Evolutionary conservation across 2,797 vertebrate species (phyloP).

Genomic region (Hozukius guyotensis): DNA sequence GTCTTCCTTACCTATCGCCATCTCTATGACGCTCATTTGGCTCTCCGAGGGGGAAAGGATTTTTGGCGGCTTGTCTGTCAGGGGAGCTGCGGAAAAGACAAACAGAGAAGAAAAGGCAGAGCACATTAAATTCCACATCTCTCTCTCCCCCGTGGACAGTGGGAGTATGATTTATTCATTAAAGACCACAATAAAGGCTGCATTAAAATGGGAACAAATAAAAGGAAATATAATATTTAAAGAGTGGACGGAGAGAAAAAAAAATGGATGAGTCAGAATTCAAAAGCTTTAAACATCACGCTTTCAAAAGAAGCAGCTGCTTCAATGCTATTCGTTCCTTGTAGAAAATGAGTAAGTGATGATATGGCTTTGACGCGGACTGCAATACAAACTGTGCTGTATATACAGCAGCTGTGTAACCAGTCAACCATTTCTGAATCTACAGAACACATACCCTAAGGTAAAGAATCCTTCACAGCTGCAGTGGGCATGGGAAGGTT

Average conservation of each 20-base stretch:
- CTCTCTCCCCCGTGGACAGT: conserved; percentile 35
- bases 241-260: conserved; percentile 34
- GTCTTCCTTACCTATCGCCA: conserved; percentile 90
- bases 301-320: conserved; percentile 65
- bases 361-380: conserved; percentile 38
- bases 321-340: conserved; percentile 46
- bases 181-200: conserved; percentile 46
- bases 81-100: conserved; percentile 87
- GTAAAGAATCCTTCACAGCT: conserved; percentile 29
- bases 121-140: conserved; percentile 50
- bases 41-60: conserved; percentile 93
- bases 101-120: conserved; percentile 37
- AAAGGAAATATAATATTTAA: conserved; percentile 53
- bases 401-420: conserved; percentile 34
- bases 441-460: conserved; percentile 13
- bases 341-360: conserved; percentile 51
- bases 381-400: conserved; percentile 24
- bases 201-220: conserved; percentile 52
- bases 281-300: conserved; percentile 47
- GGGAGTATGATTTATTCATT: conserved; percentile 65
- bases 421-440: conserved; percentile 31
- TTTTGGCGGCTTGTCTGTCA: conserved; percentile 97
- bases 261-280: conserved; percentile 26
- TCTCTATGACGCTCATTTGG: conserved; percentile 92
- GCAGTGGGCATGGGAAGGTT: conserved; percentile 32